Evolutionary conservation across 2,888 invertebrate genomes (phyloP), one percentile per base, ranked within the genome.

Genomic region (Bhutanitis thaidina): DNA sequence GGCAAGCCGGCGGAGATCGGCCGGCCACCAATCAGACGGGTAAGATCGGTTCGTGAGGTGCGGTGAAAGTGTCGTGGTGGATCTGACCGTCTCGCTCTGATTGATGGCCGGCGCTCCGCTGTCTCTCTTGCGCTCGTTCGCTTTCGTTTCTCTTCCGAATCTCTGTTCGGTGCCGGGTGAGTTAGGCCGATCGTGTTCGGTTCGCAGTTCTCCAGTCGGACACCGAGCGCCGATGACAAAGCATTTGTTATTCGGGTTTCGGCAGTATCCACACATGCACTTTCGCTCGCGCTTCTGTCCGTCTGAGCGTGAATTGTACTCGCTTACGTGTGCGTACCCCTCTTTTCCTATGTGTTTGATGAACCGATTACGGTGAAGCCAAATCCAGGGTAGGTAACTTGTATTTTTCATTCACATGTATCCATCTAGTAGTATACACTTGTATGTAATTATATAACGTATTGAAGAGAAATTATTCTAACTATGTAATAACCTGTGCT

Each of bases 21-120:
- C 79, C 84, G 77, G 78, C 86, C 88, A 83, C 79, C 89, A 82
- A 85, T 87, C 90, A 87, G 87, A 90, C 90, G 90, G 91, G 91
- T 91, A 91, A 91, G 91, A 61, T 57, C 67, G 65, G 67, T 68
- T 71, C 71, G 71, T 65, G 77, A 68, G 72, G 69, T 70, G 80
- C 77, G 84, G 84, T 75, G 81, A 85, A 84, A 84, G 86, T 86
- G 82, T 80, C 80, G 72, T 71, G 76, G 76, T 74, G 77, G 77
- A 75, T 70, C 67, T 67, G 70, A 64, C 69, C 70, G 67, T 67
- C 61, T 58, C 62, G 58, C 65, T 70, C 68, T 69, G 69, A 66
- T 69, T 65, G 69, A 61, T 66, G 72, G 70, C 73, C 68, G 69
- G 68, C 67, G 67, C 64, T 58, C 58, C 55, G 37, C 51, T 27